Conservation (phyloP, 23 tunicate genomes). For the Diplosoma virens region DNA sequence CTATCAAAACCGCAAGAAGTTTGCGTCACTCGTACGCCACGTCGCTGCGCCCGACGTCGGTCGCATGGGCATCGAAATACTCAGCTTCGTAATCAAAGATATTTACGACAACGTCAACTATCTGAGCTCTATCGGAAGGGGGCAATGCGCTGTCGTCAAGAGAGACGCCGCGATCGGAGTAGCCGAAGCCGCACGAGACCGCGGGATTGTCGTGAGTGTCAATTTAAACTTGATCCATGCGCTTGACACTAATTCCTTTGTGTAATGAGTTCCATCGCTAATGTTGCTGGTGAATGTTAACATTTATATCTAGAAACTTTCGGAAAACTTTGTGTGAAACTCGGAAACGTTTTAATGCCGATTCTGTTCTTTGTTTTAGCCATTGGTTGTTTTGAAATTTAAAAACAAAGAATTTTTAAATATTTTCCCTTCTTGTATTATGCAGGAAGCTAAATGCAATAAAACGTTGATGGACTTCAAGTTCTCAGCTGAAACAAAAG, state of each 20-base stretch:
- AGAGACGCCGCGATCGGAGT: conserved; percentile 81
- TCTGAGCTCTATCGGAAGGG: conserved; percentile 84
- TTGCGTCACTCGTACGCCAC: conserved; percentile 90
- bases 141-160: conserved; percentile 86
- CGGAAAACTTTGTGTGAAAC: no score
- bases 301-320: no score
- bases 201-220: conserved; percentile 66
- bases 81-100: conserved; percentile 97
- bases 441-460: conserved; percentile 18
- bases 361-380: no score
- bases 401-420: no score
- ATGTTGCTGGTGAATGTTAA: no score
- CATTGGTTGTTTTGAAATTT: no score
- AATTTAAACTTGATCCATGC: no score
- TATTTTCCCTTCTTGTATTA: background rate
- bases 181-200: conserved; percentile 70
- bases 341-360: no score
- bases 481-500: conserved; percentile 74
- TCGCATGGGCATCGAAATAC: conserved; percentile 93
- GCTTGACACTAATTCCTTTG: no score
- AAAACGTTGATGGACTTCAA: conserved; percentile 81
- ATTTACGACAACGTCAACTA: conserved; percentile 82
- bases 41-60: conserved; percentile 97
- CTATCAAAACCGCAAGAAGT: conserved; percentile 85
- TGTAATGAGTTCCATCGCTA: no score